Conservation (phyloP, 1,140 invertebrate genomes). For the Solenopsis fugax region DNA sequence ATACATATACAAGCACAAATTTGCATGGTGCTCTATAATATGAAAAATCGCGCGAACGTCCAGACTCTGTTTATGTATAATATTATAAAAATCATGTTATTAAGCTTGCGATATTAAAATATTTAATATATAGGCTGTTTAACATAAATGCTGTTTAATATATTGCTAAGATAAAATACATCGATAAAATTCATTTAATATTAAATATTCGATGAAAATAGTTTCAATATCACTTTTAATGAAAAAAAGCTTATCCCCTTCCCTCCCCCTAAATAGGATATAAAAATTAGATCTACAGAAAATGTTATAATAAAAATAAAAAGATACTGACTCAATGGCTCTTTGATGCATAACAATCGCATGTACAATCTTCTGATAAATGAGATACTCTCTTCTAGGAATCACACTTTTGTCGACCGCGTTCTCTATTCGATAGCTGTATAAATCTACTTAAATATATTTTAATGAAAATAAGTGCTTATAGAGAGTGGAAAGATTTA, state of each 20-base stretch:
- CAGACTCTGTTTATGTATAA: too few relatives aligned
- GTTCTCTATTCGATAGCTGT: slow-evolving; percentile 25
- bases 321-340: slow-evolving; percentile 16
- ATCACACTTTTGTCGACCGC: neutral
- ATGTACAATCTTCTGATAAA: neutral
- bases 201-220: neutral
- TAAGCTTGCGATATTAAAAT: too few relatives aligned
- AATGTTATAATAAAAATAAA: neutral
- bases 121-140: too few relatives aligned
- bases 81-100: too few relatives aligned
- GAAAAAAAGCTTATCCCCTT: neutral
- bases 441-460: slow-evolving; percentile 8
- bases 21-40: too few relatives aligned
- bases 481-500: neutral
- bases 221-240: neutral
- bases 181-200: too few relatives aligned
- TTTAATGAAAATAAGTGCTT: neutral
- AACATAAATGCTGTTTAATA: too few relatives aligned
- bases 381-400: neutral
- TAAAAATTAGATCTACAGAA: neutral
- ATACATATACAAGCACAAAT: too few relatives aligned
- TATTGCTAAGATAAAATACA: too few relatives aligned
- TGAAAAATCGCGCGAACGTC: too few relatives aligned
- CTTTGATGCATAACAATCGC: slow-evolving; percentile 23
- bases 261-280: too few relatives aligned